A percentile compares a stretch with the other conserved stretches of the same genome.
phyloP scores from a whole-genome alignment of 1,140 invertebrate species.

The Drosophila funebris region DNA sequence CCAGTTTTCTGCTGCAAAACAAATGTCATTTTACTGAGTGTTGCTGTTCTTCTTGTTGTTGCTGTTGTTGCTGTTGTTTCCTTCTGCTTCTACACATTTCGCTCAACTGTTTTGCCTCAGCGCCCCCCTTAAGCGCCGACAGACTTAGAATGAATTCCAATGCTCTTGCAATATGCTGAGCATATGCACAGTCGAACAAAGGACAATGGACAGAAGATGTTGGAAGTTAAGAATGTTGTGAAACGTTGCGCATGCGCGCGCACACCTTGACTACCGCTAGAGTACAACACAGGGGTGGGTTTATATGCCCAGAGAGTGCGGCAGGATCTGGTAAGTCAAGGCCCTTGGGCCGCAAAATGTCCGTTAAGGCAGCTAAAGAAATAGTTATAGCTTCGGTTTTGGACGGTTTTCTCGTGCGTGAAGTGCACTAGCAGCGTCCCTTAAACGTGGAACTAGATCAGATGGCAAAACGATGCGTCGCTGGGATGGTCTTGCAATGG shows the following conservation, averaged over 20 bases:
- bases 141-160: constrained; percentile 51
- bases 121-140: constrained; percentile 25
- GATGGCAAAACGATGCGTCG: constrained; percentile 45
- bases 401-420: constrained; percentile 22
- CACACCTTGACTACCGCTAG: constrained; percentile 64
- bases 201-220: constrained; percentile 39
- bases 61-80: neutral
- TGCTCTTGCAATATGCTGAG: constrained; percentile 53
- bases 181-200: constrained; percentile 59
- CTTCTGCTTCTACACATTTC: constrained; percentile 2
- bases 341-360: constrained; percentile 46
- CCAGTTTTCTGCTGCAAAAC: constrained; percentile 46
- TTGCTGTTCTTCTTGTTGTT: neutral
- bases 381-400: constrained; percentile 65
- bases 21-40: constrained; percentile 57
- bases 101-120: constrained; percentile 6
- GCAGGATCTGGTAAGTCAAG: constrained; percentile 28
- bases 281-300: constrained; percentile 53
- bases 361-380: constrained; percentile 54
- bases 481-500: neutral
- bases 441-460: constrained; percentile 63
- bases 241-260: constrained; percentile 68
- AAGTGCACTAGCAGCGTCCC: constrained; percentile 17
- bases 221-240: constrained; percentile 43
- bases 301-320: too few species aligned